These are phyloP conservation scores for Hetaerina americana DNA, from an alignment of 1,140 invertebrate species.

Conservation along the genomic window DNA sequence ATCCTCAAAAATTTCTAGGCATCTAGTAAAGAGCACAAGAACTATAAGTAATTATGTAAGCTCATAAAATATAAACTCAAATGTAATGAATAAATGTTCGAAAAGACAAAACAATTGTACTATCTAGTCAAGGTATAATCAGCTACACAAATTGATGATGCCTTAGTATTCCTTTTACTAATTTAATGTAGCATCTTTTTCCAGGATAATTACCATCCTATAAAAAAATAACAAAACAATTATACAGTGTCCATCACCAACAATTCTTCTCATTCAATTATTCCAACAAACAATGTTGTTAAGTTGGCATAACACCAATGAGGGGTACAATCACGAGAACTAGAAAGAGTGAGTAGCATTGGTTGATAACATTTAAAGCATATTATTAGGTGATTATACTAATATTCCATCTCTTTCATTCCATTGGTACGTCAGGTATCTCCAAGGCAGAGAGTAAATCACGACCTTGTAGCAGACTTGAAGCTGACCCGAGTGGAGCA, in stretches of 20 bases:
- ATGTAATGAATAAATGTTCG: not conserved
- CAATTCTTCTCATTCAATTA: not conserved
- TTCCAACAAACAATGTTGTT: not conserved
- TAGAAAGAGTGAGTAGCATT: not conserved
- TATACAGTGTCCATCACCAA: not conserved
- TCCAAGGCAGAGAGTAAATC: conserved; percentile 39
- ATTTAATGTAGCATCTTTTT: not conserved
- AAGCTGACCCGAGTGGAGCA: conserved; percentile 30
- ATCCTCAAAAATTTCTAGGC: no score
- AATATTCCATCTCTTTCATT: not conserved
- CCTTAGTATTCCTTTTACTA: not conserved
- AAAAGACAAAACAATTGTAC: not conserved
- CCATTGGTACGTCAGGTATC: conserved; percentile 10
- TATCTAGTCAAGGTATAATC: not conserved
- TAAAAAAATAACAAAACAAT: not conserved
- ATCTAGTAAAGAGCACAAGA: no score
- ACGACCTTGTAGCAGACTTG: conserved; percentile 32
- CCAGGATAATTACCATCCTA: not conserved
- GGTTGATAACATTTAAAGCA: not conserved
- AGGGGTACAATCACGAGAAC: not conserved
- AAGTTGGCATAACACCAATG: not conserved
- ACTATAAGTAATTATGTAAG: no score
- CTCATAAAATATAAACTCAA: no score
- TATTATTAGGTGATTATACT: no score
- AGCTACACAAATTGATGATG: not conserved